These are phyloP conservation scores for Phyllotreta cruciferae DNA, from an alignment of 2,888 invertebrate genomes.

Conservation along the genomic window DNA sequence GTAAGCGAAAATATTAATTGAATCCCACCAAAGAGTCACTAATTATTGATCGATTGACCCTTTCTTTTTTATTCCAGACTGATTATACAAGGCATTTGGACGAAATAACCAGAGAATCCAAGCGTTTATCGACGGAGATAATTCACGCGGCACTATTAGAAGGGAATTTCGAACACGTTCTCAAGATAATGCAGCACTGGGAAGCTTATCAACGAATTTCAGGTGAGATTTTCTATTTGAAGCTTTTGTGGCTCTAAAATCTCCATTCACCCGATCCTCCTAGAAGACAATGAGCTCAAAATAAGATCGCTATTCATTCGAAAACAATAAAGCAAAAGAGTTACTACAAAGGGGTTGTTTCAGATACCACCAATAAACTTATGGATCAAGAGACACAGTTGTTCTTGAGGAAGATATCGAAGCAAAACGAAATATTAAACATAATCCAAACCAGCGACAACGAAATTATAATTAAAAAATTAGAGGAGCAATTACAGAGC, in stretches of 20 bases:
- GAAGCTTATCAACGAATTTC: constrained; percentile 49
- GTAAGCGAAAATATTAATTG: too few species aligned
- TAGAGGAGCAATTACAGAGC: constrained; percentile 47
- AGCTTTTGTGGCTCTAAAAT: not conserved
- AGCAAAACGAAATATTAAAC: constrained; percentile 47
- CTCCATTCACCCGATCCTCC: not conserved
- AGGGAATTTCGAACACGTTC: constrained; percentile 45
- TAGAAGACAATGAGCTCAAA: too few species aligned
- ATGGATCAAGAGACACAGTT: constrained; percentile 59
- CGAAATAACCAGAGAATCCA: constrained; percentile 67
- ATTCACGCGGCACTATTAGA: constrained; percentile 60
- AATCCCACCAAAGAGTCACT: too few species aligned
- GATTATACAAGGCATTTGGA: constrained; percentile 79
- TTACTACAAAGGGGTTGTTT: constrained; percentile 25
- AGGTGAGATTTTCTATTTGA: constrained; percentile 40
- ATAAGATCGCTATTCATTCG: not conserved
- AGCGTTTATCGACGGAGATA: constrained; percentile 63
- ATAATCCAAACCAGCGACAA: constrained; percentile 45
- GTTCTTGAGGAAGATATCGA: constrained; percentile 58
- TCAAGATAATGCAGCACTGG: constrained; percentile 54
- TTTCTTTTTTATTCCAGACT: constrained; percentile 59
- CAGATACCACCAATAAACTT: constrained; percentile 50
- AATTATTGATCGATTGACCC: too few species aligned
- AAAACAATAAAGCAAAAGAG: not conserved
- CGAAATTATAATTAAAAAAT: constrained; percentile 52